Evolutionary conservation across 2,888 invertebrate species (phyloP), one percentile per base, ranked within the genome.

Genomic region (Rhamnusium bicolor): DNA sequence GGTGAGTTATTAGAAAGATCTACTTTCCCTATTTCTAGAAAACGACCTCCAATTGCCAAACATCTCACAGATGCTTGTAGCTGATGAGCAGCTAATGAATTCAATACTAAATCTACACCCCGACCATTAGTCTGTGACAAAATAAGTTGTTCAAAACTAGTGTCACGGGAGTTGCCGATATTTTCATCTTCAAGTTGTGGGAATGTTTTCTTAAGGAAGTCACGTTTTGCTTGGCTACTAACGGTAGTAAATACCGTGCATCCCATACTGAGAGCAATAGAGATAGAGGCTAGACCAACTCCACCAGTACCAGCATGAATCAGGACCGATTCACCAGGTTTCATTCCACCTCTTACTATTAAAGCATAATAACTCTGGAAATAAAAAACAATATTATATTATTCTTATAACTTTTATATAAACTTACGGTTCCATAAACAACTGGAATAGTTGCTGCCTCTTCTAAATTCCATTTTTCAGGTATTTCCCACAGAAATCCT

Each of bases 81-180:
- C 87, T 98, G 98, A 56, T 98, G 98, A 82, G 96, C 97, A 0
- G 97, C 92, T 56, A 98, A 88, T 0, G 97, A 97, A 87, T 98
- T 98, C 10, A 96, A 88, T 10, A 98, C 95, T 69, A 97, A 89
- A 84, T 98, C 96, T 0, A 98, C 98, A 49, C 98, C 98, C 80
- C 90, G 90, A 8, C 98, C 97, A 7, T 93, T 90, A 0, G 98
- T 98, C 83, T 93, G 91, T 56, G 89, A 90, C 80, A 94, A 90
- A 66, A 99, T 91, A 91, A 97, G 93, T 77, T 92, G 91, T 86
- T 98, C 98, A 86, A 98, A 98, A 0, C 93, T 92, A 0, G 92
- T 91, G 85, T 97, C 94, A 81, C 96, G 92, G 7, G 97, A 96
- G 87, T 96, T 78, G 1, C 79, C 78, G 3, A 78, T 75, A 53